Conservation (phyloP, 2,797 vertebrate species). For the Clarias laeviceps region DNA sequence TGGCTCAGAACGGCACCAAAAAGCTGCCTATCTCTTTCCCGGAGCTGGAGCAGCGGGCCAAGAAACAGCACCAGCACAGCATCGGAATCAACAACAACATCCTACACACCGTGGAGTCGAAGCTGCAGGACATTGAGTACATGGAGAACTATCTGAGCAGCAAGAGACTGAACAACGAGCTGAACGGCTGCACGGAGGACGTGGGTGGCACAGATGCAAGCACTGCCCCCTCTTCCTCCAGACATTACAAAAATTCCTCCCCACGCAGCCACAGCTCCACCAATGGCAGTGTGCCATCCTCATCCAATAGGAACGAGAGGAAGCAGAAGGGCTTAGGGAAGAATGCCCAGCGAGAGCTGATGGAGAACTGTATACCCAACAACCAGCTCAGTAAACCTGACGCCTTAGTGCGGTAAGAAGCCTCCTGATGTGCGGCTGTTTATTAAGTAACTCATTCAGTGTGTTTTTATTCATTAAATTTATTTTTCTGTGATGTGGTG, state of each 20-base stretch:
- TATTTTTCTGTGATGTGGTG: no score
- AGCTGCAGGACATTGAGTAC: constrained; percentile 96
- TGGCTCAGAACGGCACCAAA: constrained; percentile 92
- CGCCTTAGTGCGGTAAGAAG: constrained; percentile 85
- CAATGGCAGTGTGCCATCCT: constrained; percentile 86
- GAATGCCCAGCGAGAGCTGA: constrained; percentile 89
- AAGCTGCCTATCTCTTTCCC: constrained; percentile 85
- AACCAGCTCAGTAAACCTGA: constrained; percentile 97
- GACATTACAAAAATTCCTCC: constrained; percentile 61
- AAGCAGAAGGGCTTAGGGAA: constrained; percentile 93
- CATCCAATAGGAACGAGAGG: constrained; percentile 87
- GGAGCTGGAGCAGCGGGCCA: constrained; percentile 94
- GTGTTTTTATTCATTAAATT: background rate
- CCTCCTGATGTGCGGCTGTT: background rate
- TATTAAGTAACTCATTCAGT: background rate
- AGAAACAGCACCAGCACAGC: constrained; percentile 84
- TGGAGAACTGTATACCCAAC: constrained; percentile 97
- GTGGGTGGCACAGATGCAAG: constrained; percentile 55
- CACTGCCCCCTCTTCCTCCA: constrained; percentile 37
- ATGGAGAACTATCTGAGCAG: constrained; percentile 94
- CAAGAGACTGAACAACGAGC: constrained; percentile 96
- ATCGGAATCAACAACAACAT: constrained; percentile 95
- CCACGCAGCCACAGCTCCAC: constrained; percentile 91
- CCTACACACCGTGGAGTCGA: constrained; percentile 94
- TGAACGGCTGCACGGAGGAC: constrained; percentile 73